Evolutionary conservation across 2,888 invertebrate genomes (phyloP), one percentile per base, ranked within the genome.

Genomic region (Rugalucina vietnamica): DNA sequence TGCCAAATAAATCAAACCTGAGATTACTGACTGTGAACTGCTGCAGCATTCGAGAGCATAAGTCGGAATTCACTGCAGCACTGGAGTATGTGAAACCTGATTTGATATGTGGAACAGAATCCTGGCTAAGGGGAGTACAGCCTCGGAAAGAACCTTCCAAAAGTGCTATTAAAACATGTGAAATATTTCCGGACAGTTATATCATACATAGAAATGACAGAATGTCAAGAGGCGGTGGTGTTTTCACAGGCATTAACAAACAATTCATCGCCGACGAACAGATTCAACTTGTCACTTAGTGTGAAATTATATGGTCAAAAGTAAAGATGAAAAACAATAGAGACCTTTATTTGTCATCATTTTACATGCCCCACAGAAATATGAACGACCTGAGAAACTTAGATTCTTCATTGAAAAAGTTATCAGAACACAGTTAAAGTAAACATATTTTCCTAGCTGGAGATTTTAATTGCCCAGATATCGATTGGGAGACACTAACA

Each of bases 91-190:
- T 72, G 10, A 73, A 60, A 57, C 60, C 39, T 32, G 57, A 79
- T 39, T 24, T 79, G 27, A 57, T 79, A 32, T 72, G 60, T 36
- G 60, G 71, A 36, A 79, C 72, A 21, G 57, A 72, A 60, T 76
- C 76, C 0, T 76, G 72, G 72, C 49, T 81, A 1, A 81, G 71
- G 32, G 72, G 60, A 36, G n/a, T 76, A 0, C 76, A 76, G 57
- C 81, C 76, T 14, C 76, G 78, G 12, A 74, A 75, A 36, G 50
- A 80, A 50, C 29, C 69, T 2, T 1, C 24, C 1, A 65, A 80
- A 70, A 60, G 27, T 49, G 60, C 73, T 10, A 79, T 43, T 10
- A 74, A 79, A 73, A n/a, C 50, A 5, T 32, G 49, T 57, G 73
- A 79, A 0, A 24, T 69, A 3, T 80, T 80, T 32, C 75, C 80